These are phyloP conservation scores for Ophioderma brevispina DNA, from an alignment of 35 echinoderm and acorn worm species.

Conservation along the genomic window DNA sequence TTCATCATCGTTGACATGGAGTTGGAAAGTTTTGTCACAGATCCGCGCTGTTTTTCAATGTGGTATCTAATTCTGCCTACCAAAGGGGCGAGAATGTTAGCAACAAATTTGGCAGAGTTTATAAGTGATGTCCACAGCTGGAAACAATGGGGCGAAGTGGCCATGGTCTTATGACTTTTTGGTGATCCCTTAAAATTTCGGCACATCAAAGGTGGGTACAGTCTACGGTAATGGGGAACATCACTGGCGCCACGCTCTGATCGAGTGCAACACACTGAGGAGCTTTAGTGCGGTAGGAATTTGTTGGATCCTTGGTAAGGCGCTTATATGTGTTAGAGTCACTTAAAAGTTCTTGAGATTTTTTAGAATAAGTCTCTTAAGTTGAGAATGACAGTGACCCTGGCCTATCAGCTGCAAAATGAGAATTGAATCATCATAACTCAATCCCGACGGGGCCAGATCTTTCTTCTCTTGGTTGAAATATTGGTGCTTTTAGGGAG, in stretches of 20 bases:
- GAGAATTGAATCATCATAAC: neutral
- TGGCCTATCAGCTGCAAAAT: conserved; percentile 30
- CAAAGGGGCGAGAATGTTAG: conserved; percentile 19
- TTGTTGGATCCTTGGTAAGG: conserved; percentile 21
- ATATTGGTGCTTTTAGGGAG: conserved; percentile 24
- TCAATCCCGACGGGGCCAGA: neutral
- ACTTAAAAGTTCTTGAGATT: conserved; percentile 1
- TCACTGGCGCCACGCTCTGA: neutral
- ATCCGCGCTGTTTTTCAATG: conserved; percentile 8
- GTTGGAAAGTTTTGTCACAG: neutral
- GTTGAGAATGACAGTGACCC: conserved; percentile 18
- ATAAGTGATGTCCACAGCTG: conserved; percentile 27
- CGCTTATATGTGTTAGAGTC: conserved; percentile 18
- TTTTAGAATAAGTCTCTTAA: neutral
- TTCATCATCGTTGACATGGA: neutral
- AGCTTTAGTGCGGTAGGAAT: neutral
- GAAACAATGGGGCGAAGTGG: conserved; percentile 39
- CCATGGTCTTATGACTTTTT: conserved; percentile 16
- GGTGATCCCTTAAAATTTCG: conserved; percentile 35
- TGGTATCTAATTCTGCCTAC: neutral
- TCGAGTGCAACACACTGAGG: neutral
- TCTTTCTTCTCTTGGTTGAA: conserved; percentile 1
- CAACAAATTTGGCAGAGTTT: conserved; percentile 22
- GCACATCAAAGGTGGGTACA: neutral
- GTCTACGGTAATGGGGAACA: neutral